phyloP scores from a whole-genome alignment of 2,797 vertebrate genomes.

The Melanotaenia boesemani region DNA sequence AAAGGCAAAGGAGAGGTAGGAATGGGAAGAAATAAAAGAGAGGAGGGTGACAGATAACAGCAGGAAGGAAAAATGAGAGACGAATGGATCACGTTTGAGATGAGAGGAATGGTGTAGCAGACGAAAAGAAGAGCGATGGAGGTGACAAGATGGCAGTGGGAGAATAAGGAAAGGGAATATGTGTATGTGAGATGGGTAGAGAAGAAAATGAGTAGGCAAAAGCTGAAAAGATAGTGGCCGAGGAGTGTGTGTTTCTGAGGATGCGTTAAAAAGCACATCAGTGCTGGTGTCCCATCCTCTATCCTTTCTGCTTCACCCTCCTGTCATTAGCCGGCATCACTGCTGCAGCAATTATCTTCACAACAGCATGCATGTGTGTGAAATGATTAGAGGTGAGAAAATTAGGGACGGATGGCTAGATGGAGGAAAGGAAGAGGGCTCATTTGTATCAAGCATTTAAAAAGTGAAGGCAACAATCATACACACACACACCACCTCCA shows the following conservation, averaged over 20 bases:
- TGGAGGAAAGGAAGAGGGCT: conserved; percentile 44
- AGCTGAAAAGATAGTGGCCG: conserved; percentile 23
- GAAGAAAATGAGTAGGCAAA: conserved; percentile 15
- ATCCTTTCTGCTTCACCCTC: conserved; percentile 67
- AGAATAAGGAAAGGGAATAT: conserved; percentile 36
- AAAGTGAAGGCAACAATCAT: conserved; percentile 37
- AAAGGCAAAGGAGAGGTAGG: conserved; percentile 43
- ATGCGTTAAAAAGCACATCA: conserved; percentile 52
- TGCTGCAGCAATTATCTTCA: conserved; percentile 62
- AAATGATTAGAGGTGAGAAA: conserved; percentile 69
- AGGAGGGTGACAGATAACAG: conserved; percentile 1
- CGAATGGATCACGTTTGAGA: conserved; percentile 23
- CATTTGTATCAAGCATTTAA: conserved; percentile 60
- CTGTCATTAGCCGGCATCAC: conserved; percentile 63
- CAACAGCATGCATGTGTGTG: conserved; percentile 32
- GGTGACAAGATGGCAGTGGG: conserved; percentile 50
- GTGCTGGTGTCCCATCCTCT: conserved; percentile 42
- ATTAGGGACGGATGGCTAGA: conserved; percentile 52
- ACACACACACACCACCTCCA: conserved; percentile 9
- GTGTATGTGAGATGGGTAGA: conserved; percentile 22
- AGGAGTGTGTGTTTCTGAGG: conserved; percentile 22
- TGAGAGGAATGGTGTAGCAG: conserved; percentile 21
- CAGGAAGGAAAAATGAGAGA: conserved; percentile 4
- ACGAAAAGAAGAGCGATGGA: conserved; percentile 46
- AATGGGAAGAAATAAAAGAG: conserved; percentile 13